Evolutionary conservation across 2,888 invertebrate genomes (phyloP), one percentile per base, ranked within the genome.

Genomic region (Coelopa pilipes): DNA sequence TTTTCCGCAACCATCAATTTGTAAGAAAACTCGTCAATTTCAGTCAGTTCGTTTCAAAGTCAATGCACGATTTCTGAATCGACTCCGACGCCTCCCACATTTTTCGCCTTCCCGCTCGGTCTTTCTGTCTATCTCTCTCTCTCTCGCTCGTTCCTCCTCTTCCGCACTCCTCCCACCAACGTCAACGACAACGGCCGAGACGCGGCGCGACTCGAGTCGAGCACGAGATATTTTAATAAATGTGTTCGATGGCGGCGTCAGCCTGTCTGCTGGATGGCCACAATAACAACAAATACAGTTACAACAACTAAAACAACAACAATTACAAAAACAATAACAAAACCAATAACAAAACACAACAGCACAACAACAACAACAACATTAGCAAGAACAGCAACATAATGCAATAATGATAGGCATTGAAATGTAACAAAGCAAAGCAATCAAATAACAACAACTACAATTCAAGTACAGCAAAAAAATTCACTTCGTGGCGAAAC

Each of bases 381-480:
- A 34, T 34, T 34, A 34, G 34, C 34, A 34, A 34, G 7, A 34
- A 34, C 34, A 74, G 73, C 74, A 73, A 76, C 73, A 70, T 34
- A 34, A 34, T 34, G 34, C 34, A 34, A 34, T 34, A 34, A 34
- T n/a, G n/a, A n/a, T 34, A 34, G 34, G 2, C 34, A 34, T 34
- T 34, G 34, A 34, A 34, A 4, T 34, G 34, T 34, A 34, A n/a
- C 13, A 46, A 24, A 24, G 68, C 66, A 69, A 72, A 53, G 24
- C 73, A 75, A 72, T 63, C n/a, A n/a, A 63, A 70, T 67, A 73
- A 60, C 49, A 68, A 67, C 63, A 55, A 13, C 17, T 57, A 62
- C 47, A 71, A 76, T 46, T 69, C 73, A 34, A 34, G 34, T 34
- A 34, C 34, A 34, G 7, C 34, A 34, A 11, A 74, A 70, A 50